Conservation (phyloP, 2,113 vertebrate species). For the Nycticryphes semicollaris region DNA sequence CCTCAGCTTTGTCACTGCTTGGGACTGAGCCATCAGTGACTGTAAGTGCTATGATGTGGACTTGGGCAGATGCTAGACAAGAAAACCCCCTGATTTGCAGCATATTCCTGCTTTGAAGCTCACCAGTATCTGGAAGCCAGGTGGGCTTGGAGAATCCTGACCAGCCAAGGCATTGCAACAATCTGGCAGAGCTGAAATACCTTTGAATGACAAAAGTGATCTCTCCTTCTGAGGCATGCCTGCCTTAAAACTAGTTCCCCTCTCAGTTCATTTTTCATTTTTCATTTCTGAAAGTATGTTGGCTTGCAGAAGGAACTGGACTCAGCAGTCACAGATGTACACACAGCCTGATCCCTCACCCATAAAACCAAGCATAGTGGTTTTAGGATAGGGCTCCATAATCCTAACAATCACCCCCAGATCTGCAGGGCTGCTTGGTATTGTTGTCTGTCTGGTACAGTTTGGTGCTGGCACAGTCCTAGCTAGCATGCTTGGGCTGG, state of each 20-base stretch:
- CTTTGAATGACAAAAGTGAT: neutral
- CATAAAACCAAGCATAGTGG: neutral
- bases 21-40: constrained; percentile 8
- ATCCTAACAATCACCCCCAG: neutral
- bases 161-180: neutral
- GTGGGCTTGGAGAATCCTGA: neutral
- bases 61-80: neutral
- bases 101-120: neutral
- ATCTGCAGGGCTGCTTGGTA: neutral
- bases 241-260: neutral
- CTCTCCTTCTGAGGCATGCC: neutral
- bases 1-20: constrained; percentile 3
- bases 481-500: neutral
- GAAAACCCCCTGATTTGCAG: neutral
- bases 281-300: neutral
- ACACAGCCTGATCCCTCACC: neutral
- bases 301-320: neutral
- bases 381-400: neutral
- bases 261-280: neutral
- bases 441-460: neutral
- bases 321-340: neutral
- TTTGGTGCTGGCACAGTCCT: neutral
- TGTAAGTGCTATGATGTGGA: neutral
- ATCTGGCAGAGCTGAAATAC: neutral
- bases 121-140: neutral